Conservation (phyloP, 2,113 vertebrate genomes). For the Lepus europaeus region DNA sequence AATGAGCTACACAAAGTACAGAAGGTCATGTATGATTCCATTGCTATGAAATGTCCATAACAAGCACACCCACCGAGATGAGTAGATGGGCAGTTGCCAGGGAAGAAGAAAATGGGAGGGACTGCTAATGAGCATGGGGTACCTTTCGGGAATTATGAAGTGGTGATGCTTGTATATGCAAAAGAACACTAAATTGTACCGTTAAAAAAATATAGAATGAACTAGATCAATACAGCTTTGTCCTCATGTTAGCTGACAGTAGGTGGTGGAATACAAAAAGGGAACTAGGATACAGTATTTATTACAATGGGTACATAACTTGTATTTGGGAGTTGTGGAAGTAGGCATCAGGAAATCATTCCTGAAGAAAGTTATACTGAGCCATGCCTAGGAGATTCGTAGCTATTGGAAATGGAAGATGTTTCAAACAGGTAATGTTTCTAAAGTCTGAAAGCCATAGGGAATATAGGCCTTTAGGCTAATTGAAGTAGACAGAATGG, state of each 20-base stretch:
- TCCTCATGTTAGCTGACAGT: constrained; percentile 1
- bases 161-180: constrained; percentile 13
- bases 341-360: constrained; percentile 23
- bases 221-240: constrained; percentile 8
- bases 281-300: not conserved
- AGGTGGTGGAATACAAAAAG: not conserved
- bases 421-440: constrained; percentile 20
- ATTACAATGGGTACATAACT: not conserved
- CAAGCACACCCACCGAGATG: not conserved
- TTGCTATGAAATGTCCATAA: not conserved
- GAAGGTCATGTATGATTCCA: not conserved
- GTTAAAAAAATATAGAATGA: constrained; percentile 17
- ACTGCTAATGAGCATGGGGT: not conserved
- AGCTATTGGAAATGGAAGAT: constrained; percentile 4
- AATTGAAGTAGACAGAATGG: not conserved
- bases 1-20: constrained; percentile 23
- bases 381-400: not conserved
- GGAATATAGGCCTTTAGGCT: not conserved
- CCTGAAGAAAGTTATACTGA: constrained; percentile 46
- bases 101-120: constrained; percentile 1
- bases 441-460: constrained; percentile 26
- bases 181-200: constrained; percentile 31
- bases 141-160: constrained; percentile 22
- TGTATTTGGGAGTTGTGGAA: not conserved
- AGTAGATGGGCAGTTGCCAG: not conserved